Base-by-base conservation (phyloP, 2,113 vertebrate species). In the Ursus arctos region DNA sequence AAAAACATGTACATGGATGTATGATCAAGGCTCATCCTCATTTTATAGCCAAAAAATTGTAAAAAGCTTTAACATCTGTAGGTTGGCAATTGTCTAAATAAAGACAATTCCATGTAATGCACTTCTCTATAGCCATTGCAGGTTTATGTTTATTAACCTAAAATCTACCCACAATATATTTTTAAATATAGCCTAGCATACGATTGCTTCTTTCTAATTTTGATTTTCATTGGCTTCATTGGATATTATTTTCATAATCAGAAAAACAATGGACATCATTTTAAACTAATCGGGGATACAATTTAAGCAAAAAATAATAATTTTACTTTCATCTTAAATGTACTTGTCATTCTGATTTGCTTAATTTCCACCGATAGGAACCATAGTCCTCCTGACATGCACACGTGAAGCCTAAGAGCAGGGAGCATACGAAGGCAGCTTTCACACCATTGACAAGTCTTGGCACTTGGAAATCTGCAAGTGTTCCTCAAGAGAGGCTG, bases 161-260 rank as follows among this genome's bases (percentile, higher is more conserved):
- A 69, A 77, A 83, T 55, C 31, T 0, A 21, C 9, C 19, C 7
- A 71, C 69, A 51, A 71, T 7, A 26, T 59, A 24, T n/a, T 69
- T 63, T 79, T 76, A 53, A 82, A n/a, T 90, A 67, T 18, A 47
- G 3, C 47, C 83, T 49, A 53, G 1, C 28, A 76, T 28, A 12
- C 55, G 36, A 76, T 49, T 65, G 33, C 22, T 86, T 76, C 55
- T 79, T 92, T 92, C 28, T 36, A 53, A 51, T 74, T 72, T 49
- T 61, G 14, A 76, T 49, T 88, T 76, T 61, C 24, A 33, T 74
- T 88, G 79, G 40, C 21, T 71, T 97, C 10, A 55, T 90, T 15
- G 36, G 36, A 22, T 28, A 76, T 16, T 82, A 77, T 72, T 88
- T 95, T 91, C 51, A 53, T 61, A 40, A 77, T 77, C 47, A 71